Base-by-base conservation (phyloP, 2,797 vertebrate species). In the Sparidentex hasta region DNA sequence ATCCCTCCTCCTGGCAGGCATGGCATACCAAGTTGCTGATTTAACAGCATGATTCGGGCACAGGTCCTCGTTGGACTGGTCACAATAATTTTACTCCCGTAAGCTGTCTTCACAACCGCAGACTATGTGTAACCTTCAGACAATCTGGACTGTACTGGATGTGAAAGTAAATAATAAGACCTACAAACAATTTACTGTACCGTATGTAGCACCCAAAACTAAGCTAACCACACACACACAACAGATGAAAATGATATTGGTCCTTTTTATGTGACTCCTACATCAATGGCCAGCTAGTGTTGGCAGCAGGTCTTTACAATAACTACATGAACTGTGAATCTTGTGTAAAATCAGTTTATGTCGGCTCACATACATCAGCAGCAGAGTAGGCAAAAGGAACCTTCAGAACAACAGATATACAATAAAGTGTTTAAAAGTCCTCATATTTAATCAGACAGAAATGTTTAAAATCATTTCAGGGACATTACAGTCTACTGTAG, bases 401-500 rank as follows among this genome's bases (percentile, higher is more conserved):
- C n/a, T 71, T 81, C 17, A 76, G 80, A 78, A 73, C 47, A 76
- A 58, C 76, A 57, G 8, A 11, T 76, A 61, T 83, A 80, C 65
- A 71, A 69, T 50, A 46, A 58, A 52, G 44, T 65, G 18, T 50
- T 72, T 81, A 27, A 47, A 76, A 72, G 71, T 77, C 51, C 66
- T 75, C n/a, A 66, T 68, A 57, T 80, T 80, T 83, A 71, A 71
- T 77, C 14, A 48, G 46, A 82, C 57, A 78, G 55, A 81, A 41
- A 81, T 47, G 23, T 82, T 82, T 68, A 18, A 76, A 86, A 85
- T 67, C 13, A 74, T 71, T 72, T 80, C 23, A 59, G 61, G 67
- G 72, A 78, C 59, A 69, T 27, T 68, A 52, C 66, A 81, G 73
- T 68, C 65, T 80, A 57, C 59, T 56, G 29, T 41, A 77, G 54